Percentiles rank a stretch among this genome's conserved stretches.
Evolutionary conservation across 2,888 invertebrate species (phyloP).

Genomic region (Busseola fusca): DNA sequence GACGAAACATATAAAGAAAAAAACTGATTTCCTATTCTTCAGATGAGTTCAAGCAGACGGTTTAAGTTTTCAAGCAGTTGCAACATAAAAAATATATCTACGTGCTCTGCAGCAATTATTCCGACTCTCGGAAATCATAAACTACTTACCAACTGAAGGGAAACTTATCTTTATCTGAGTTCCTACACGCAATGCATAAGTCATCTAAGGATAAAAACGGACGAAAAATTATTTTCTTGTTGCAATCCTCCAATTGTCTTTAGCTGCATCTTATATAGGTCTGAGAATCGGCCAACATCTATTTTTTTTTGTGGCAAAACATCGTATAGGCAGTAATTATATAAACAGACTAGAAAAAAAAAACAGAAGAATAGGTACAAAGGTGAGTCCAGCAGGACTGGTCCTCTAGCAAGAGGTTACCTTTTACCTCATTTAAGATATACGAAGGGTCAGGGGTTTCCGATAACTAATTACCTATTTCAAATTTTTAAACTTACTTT

Average conservation of each 20-base stretch:
- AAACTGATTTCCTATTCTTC: not conserved
- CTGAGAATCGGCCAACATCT: too few species aligned
- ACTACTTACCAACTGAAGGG: not conserved
- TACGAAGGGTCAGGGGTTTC: not conserved
- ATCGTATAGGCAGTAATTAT: too few species aligned
- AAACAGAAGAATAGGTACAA: too few species aligned
- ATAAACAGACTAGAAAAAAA: too few species aligned
- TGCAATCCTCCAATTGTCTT: conserved; percentile 47
- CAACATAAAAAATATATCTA: not conserved
- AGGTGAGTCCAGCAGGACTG: not conserved
- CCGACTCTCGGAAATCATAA: conserved; percentile 1
- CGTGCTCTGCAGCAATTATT: not conserved
- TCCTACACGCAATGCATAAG: not conserved
- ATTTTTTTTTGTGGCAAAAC: too few species aligned
- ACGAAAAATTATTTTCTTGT: conserved; percentile 23
- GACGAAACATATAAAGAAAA: not conserved
- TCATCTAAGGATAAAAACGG: conserved; percentile 27
- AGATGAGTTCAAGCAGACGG: too few species aligned
- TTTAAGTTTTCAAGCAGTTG: not conserved
- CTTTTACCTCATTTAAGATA: not conserved
- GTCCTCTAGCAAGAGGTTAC: not conserved
- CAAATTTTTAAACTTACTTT: too few species aligned
- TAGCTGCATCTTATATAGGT: conserved; percentile 19
- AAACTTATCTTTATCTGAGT: conserved; percentile 20
- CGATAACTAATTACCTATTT: not conserved